Evolutionary conservation across 2,113 vertebrate species (phyloP), one percentile per base, ranked within the genome.

Genomic region (Corvus hawaiiensis): DNA sequence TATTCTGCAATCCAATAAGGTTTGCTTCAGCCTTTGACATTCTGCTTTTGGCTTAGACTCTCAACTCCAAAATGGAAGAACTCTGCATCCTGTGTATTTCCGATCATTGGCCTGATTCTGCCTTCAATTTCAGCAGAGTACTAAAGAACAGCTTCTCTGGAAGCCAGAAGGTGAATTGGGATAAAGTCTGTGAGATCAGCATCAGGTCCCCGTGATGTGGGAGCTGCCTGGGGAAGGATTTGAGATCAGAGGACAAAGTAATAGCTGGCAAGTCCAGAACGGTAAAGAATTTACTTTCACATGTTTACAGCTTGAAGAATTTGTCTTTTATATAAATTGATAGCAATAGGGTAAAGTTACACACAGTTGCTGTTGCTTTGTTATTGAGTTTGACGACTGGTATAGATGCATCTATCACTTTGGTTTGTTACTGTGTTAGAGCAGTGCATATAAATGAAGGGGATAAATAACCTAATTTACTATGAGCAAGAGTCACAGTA

Each of bases 381-480:
- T 94, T 95, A 73, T 11, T 87, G 76, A 90, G 76, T 94, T 96
- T 94, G 93, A 93, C 3, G 3, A 68, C 19, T 61, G 73, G 28
- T 84, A 32, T 46, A 78, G 56, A 37, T 84, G 76, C 69, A 94
- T 96, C 90, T 84, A 69, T 96, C 93, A 94, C 74, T 96, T 94
- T 89, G 76, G 68, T 94, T 95, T 94, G 90, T 90, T 95, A 76
- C 62, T 41, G 14, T 72, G 72, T 84, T 92, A 73, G 41, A 84
- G 54, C 54, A 94, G 35, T 64, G 61, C 83, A 89, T 92, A 94
- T 95, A 90, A 92, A 89, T 87, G 94, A 96, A 94, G 30, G 66
- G 83, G 90, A 96, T 92, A 96, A 96, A 97, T 96, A 96, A 93
- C 90, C 79, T 92, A 75, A 96, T 94, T 97, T 90, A 84, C 83